These are phyloP conservation scores for Nipponia nippon DNA, from an alignment of 2,113 vertebrate species.

Conservation along the genomic window DNA sequence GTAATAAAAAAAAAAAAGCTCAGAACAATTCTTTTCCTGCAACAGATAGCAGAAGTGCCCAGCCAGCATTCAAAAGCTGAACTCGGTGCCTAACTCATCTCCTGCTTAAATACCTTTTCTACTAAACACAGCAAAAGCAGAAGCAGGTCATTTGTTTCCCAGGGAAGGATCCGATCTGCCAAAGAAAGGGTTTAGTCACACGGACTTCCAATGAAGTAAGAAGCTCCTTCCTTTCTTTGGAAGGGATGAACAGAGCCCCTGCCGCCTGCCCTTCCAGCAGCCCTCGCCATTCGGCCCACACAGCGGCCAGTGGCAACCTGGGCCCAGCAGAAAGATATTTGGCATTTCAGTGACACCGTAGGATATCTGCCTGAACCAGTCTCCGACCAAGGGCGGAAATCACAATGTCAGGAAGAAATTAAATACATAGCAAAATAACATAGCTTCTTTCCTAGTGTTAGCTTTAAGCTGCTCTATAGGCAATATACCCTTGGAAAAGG, in stretches of 20 bases:
- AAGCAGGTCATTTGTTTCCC: neutral
- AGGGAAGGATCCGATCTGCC: neutral
- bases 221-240: neutral
- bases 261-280: neutral
- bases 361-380: neutral
- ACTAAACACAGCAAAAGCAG: neutral
- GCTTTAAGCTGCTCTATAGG: neutral
- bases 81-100: neutral
- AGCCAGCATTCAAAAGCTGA: neutral
- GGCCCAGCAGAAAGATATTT: fast-evolving
- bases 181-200: neutral
- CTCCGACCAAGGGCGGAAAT: neutral
- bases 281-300: fast-evolving
- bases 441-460: neutral
- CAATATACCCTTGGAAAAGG: neutral
- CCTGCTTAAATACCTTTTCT: neutral
- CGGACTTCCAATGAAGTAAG: neutral
- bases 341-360: neutral
- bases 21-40: neutral
- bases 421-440: fast-evolving
- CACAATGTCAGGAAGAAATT: neutral
- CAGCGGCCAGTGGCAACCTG: fast-evolving
- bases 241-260: neutral
- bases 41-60: neutral
- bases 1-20: neutral